Evolutionary conservation across 1,140 invertebrate species (phyloP).

Genomic region (Portunus trituberculatus): DNA sequence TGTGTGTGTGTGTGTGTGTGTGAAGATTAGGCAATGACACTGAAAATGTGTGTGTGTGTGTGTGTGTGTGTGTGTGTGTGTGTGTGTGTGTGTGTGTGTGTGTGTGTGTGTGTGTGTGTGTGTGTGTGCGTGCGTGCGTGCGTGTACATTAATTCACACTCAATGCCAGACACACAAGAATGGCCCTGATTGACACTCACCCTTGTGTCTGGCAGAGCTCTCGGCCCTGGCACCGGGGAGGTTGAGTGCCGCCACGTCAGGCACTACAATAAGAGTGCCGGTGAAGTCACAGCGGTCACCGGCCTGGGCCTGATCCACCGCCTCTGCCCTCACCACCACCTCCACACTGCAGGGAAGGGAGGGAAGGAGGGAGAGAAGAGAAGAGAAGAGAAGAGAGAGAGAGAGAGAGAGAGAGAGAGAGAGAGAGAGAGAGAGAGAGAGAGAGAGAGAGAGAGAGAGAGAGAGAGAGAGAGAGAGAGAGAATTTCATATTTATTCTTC

Average conservation of each 20-base stretch:
- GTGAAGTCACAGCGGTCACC: slow-evolving; percentile 97
- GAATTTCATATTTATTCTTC: not conserved
- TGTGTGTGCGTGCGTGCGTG: too few relatives aligned
- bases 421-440: not conserved
- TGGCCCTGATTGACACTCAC: slow-evolving; percentile 55
- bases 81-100: too few relatives aligned
- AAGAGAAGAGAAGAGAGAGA: not conserved
- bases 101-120: too few relatives aligned
- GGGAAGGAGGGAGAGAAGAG: not conserved
- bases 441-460: not conserved
- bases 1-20: too few relatives aligned
- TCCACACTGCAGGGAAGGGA: slow-evolving; percentile 87
- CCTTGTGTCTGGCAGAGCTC: slow-evolving; percentile 87
- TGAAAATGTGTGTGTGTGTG: too few relatives aligned
- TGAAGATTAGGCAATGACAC: too few relatives aligned
- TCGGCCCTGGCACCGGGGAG: slow-evolving; percentile 93
- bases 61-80: too few relatives aligned
- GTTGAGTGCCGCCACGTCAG: slow-evolving; percentile 94
- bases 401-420: not conserved
- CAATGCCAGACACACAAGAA: not conserved
- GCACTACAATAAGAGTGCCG: slow-evolving; percentile 98
- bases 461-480: not conserved
- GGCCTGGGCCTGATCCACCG: slow-evolving; percentile 97
- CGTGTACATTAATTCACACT: too few relatives aligned
- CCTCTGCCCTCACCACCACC: slow-evolving; percentile 96